Evolutionary conservation across 2,797 vertebrate genomes (phyloP), one percentile per base, ranked within the genome.

Genomic region (Rhynchonycteris naso): DNA sequence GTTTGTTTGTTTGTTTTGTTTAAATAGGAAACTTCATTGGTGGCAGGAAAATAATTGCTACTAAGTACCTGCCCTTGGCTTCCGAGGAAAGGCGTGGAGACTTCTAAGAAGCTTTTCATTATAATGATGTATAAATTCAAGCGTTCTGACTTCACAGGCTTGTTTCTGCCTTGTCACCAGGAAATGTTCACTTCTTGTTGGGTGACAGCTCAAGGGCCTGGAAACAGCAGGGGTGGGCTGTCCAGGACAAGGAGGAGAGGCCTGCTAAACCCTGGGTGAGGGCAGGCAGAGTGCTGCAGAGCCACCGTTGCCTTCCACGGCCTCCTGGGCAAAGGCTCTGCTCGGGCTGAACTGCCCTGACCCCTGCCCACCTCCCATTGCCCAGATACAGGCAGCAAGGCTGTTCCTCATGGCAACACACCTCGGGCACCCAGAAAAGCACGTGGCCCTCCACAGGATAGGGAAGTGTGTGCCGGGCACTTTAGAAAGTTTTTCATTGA

Each of bases 131-230:
- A 47, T 35, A 54, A 91, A 80, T 38, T 71, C 63, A 38, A n/a
- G 30, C 24, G 54, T 81, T 33, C 71, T 81, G 87, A 61, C 58
- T 94, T 92, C 72, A 86, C 59, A 80, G 88, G 58, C 28, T 68
- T 84, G 58, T 43, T 16, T 89, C 50, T 72, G 81, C 1, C 7
- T 5, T 22, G 21, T 47, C 86, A 30, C 84, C n/a, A n/a, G 56
- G 66, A 82, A 96, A 43, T 71, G 26, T 90, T 93, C 93, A 30
- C 35, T 78, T 84, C 47, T 88, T 88, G 66, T 56, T 80, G 56
- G 78, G 30, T 30, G 13, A 84, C 4, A 66, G n/a, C 33, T 93
- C 38, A 11, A 65, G 71, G n/a, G n/a, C 63, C 50, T 52, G 22
- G 18, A 35, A 79, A 33, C 16, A 86, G 69, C 43, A 35, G 58